Base-by-base conservation (phyloP, 2,797 vertebrate species). In the Nyctibius grandis region DNA sequence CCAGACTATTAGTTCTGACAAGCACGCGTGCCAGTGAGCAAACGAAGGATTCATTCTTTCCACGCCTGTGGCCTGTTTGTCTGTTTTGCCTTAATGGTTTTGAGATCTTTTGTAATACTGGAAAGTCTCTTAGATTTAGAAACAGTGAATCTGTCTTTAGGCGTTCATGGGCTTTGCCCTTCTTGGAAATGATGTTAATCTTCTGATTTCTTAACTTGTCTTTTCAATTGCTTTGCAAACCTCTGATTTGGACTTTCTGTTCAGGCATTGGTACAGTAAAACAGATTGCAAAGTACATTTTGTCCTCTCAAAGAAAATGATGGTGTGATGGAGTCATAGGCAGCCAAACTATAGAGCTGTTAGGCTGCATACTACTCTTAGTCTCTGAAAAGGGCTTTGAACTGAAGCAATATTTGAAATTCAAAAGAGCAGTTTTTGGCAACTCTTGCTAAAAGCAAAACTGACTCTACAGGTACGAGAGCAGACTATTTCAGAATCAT, bases 131-230 rank as follows among this genome's bases (percentile, higher is more conserved):
- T 19, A 17, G 80, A 25, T 81, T 56, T 36, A n/a, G 76, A 51
- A 56, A 40, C 6, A 7, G 10, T 16, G 45, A 36, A 15, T 56
- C 69, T 65, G 42, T 12, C 67, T 87, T 33, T 2, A 48, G 81
- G 64, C 1, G 0, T n/a, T 73, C 20, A 3, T 9, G 5, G 70
- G 92, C 67, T 91, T 70, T 85, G 79, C 75, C 75, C 56, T 61
- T 28, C 15, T 8, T 26, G 50, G 6, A 56, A 70, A 34, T 18
- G 1, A 29, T 9, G 22, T 73, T 22, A 44, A 48, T 74, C 76
- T 83, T 86, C 60, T 42, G 42, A 67, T 93, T 89, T 92, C 87
- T 57, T 86, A 85, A 76, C 68, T 36, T 31, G 31, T 21, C 67
- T 72, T 79, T 75, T 61, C 17, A 26, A 53, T n/a, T 61, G 80